phyloP scores from a whole-genome alignment of 2,888 invertebrate species.

The Vanessa cardui region DNA sequence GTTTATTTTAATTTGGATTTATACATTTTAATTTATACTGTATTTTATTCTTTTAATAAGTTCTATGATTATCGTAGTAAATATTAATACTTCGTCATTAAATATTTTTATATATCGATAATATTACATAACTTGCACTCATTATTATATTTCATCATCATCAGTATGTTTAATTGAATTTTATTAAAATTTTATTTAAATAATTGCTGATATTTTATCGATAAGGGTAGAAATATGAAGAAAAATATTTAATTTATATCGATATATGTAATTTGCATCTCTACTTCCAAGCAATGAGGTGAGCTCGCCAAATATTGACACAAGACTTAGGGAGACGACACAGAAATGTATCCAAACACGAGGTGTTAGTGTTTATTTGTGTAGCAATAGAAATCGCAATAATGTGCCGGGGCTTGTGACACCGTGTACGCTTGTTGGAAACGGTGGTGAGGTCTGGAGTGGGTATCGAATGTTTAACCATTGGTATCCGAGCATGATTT shows the following conservation, averaged over 20 bases:
- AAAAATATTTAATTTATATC: conserved; percentile 1
- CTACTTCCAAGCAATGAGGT: conserved; percentile 61
- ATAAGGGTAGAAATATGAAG: neutral
- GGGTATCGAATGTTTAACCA: conserved; percentile 19
- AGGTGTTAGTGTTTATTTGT: conserved; percentile 74
- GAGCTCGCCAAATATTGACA: conserved; percentile 72
- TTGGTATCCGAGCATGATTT: conserved; percentile 7
- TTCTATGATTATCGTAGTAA: too few species aligned
- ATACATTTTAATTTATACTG: too few species aligned
- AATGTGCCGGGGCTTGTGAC: conserved; percentile 43
- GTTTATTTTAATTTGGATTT: too few species aligned
- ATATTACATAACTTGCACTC: too few species aligned
- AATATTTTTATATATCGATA: too few species aligned
- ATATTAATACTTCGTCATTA: too few species aligned
- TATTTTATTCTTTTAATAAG: too few species aligned
- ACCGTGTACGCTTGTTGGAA: conserved; percentile 28
- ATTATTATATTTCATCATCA: too few species aligned
- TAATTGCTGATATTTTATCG: neutral
- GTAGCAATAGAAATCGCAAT: conserved; percentile 68
- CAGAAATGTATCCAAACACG: conserved; percentile 72
- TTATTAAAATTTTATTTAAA: neutral
- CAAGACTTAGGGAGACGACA: conserved; percentile 69
- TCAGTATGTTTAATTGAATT: too few species aligned
- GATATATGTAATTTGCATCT: conserved; percentile 33
- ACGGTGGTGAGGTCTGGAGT: conserved; percentile 21